Evolutionary conservation across 2,113 vertebrate species (phyloP).

Genomic region (Platichthys stellatus): DNA sequence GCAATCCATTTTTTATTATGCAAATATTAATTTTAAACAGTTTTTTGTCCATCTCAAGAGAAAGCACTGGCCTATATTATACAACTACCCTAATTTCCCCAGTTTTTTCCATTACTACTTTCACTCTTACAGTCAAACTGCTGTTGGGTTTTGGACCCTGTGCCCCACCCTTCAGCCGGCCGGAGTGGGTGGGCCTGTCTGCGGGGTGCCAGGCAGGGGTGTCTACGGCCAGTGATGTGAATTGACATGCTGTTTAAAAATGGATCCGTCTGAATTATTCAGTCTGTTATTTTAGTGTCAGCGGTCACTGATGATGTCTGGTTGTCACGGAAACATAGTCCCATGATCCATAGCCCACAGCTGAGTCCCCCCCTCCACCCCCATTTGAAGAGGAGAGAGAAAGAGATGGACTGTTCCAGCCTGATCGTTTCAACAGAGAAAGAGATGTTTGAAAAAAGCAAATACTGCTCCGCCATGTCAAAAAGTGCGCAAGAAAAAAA

Average conservation of each 20-base stretch:
- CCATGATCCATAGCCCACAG: conserved; percentile 65
- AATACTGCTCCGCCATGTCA: conserved; percentile 39
- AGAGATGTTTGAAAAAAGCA: conserved; percentile 28
- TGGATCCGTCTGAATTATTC: conserved; percentile 83
- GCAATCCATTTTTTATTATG: conserved; percentile 10
- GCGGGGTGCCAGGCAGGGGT: conserved; percentile 64
- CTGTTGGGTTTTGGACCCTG: conserved; percentile 39
- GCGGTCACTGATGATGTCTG: conserved; percentile 69
- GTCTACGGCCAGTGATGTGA: conserved; percentile 70
- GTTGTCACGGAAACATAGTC: conserved; percentile 79
- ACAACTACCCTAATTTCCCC: not conserved
- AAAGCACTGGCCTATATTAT: conserved; percentile 23
- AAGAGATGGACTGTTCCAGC: conserved; percentile 20
- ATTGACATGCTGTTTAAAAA: conserved; percentile 82
- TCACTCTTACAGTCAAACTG: conserved; percentile 16
- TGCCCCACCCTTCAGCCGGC: conserved; percentile 6
- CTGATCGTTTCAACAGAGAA: conserved; percentile 51
- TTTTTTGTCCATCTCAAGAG: conserved; percentile 16
- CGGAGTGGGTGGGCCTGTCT: conserved; percentile 69
- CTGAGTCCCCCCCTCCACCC: conserved; percentile 59
- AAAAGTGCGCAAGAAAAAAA: conserved; percentile 16
- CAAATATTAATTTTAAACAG: conserved; percentile 31
- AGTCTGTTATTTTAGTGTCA: conserved; percentile 82
- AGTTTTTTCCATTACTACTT: not conserved
- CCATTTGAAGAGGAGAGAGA: conserved; percentile 21